These are phyloP conservation scores for Phrynosoma blainvillii DNA, from an alignment of 2,113 vertebrate genomes.

Conservation along the genomic window DNA sequence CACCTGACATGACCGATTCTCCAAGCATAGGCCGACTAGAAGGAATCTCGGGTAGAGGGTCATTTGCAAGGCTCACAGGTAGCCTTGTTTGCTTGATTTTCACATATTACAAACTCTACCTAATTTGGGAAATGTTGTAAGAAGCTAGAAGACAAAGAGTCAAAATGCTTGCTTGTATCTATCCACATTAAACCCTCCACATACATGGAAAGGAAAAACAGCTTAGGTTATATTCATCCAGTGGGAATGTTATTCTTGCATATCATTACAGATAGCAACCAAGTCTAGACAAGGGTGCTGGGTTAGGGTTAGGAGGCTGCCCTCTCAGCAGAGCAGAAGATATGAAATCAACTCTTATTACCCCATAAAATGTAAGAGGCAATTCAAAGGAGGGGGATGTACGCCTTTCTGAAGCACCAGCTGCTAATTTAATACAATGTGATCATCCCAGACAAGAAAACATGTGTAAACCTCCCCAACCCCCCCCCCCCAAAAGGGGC, in stretches of 20 bases:
- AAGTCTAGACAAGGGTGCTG: neutral
- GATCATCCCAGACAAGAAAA: neutral
- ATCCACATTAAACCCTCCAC: neutral
- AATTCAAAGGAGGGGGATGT: neutral
- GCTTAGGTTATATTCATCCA: neutral
- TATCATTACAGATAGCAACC: too few relatives aligned
- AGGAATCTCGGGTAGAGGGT: too few relatives aligned
- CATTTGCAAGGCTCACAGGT: neutral
- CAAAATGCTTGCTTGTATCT: neutral
- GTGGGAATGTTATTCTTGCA: neutral
- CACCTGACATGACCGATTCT: too few relatives aligned
- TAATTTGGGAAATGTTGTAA: neutral
- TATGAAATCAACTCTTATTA: neutral
- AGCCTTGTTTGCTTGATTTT: neutral
- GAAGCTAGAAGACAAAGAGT: neutral
- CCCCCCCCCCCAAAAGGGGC: neutral
- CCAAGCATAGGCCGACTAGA: too few relatives aligned
- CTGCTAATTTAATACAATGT: neutral
- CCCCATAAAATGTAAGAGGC: neutral
- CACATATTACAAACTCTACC: neutral
- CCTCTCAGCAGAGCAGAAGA: neutral
- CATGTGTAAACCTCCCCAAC: neutral
- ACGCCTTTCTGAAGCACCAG: neutral
- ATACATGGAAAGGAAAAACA: neutral
- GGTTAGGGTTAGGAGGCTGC: neutral